Base-by-base conservation (phyloP, 1,140 invertebrate species). In the Uloborus diversus region DNA sequence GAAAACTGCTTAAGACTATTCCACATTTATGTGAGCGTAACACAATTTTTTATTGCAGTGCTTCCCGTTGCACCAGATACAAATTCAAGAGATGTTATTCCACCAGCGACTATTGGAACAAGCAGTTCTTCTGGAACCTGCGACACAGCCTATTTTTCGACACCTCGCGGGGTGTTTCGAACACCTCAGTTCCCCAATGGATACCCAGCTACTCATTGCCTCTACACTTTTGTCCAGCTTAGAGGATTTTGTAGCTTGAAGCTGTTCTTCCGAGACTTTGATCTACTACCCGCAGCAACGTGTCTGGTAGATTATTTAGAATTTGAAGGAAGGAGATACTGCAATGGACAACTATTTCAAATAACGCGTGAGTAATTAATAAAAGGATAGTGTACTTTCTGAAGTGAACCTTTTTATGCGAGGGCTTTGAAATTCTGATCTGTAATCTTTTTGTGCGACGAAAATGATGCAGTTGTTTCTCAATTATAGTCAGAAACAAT, bases 241-340 rank as follows among this genome's bases (percentile, higher is more conserved):
- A 25, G 62, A 4, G 73, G 73, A 9, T 79, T 84, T 42, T 84
- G 84, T 79, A 80, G 68, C 56, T 20, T 84, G 4, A 42, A 47
- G 25, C 56, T 84, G 25, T 37, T 32, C 4, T 84, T 84, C 51
- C 42, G 70, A 4, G 79, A 82, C 9, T 84, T 84, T 42, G 81
- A 84, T 32, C 13, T 84, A 3, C 73, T 82, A 32, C 37, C 62
- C 2, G 65, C 56, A 28, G 47, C 81, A 9, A 65, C 71, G 25
- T 84, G 84, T 65, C 53, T 62, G n/a, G 53, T 71, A 17, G 84
- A 84, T 35, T 84, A 81, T 33, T 35, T 84, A 25, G 83, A 84
- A 20, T n/a, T 83, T 25, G 79, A 82, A 14, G 82, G 80, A 20
- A 61, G 81, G 28, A 57, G 75, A 30, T 61, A 83, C 23, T 84